Conservation (phyloP, 1,140 invertebrate genomes). For the Hypothenemus hampei region DNA sequence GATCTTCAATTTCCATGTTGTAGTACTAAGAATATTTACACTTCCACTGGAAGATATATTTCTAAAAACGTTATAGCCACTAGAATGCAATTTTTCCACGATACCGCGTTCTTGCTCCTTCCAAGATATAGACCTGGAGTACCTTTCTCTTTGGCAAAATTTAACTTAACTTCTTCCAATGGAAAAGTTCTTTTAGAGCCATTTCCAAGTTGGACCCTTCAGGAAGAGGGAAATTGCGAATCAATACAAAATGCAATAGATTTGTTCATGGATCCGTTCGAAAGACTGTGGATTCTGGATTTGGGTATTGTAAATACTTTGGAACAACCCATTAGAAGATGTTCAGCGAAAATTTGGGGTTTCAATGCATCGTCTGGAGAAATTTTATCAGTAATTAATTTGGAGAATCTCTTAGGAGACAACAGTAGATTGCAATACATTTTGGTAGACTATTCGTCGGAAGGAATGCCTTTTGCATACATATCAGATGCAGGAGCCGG, state of each 20-base stretch:
- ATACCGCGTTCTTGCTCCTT: constrained; percentile 52
- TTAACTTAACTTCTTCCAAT: constrained; percentile 46
- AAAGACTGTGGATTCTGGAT: constrained; percentile 65
- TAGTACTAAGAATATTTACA: constrained; percentile 56
- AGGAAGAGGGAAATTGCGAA: constrained; percentile 58
- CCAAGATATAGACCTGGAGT: constrained; percentile 54
- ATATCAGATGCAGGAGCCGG: constrained; percentile 55
- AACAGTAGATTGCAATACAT: constrained; percentile 60
- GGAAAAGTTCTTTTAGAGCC: constrained; percentile 49
- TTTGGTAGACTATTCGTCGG: constrained; percentile 52
- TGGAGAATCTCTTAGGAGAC: constrained; percentile 50
- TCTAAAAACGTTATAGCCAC: constrained; percentile 57
- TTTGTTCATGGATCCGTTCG: constrained; percentile 52
- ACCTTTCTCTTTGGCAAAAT: constrained; percentile 51
- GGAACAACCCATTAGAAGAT: constrained; percentile 56
- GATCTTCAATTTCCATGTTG: constrained; percentile 54
- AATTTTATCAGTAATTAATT: constrained; percentile 56
- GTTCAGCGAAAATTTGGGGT: constrained; percentile 62
- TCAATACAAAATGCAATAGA: constrained; percentile 59
- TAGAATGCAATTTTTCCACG: constrained; percentile 50
- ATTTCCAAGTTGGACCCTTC: constrained; percentile 58
- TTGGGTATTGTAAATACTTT: constrained; percentile 61
- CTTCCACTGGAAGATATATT: constrained; percentile 51
- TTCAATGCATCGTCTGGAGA: constrained; percentile 55
- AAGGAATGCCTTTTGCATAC: constrained; percentile 49